Evolutionary conservation across 2,113 vertebrate genomes (phyloP).

Genomic region (Podocnemis expansa): DNA sequence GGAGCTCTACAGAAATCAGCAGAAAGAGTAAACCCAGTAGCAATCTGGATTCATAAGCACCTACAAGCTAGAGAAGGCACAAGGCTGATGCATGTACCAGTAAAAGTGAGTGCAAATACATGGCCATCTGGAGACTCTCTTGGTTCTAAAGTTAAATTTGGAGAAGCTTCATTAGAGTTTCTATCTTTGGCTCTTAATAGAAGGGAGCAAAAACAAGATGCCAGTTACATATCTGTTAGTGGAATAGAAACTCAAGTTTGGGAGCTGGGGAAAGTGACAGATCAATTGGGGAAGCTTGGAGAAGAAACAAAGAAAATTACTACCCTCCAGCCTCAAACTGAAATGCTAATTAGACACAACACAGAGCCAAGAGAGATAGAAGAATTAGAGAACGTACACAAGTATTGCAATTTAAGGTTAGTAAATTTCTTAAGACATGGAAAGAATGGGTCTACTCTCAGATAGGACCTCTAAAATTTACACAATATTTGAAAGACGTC

Average conservation of each 20-base stretch:
- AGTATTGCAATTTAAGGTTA: constrained; percentile 66
- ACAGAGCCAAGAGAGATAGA: constrained; percentile 18
- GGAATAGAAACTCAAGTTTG: constrained; percentile 18
- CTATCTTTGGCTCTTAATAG: constrained; percentile 24
- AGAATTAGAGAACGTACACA: constrained; percentile 42
- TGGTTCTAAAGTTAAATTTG: constrained; percentile 32
- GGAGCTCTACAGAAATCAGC: neutral
- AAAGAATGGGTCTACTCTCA: constrained; percentile 48
- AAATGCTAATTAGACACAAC: constrained; percentile 69
- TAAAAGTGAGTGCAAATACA: neutral
- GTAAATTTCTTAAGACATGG: constrained; percentile 37
- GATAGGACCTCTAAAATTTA: constrained; percentile 23
- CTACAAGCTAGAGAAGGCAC: neutral
- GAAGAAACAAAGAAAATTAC: constrained; percentile 55
- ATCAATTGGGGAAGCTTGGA: constrained; percentile 4
- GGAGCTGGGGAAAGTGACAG: constrained; percentile 51
- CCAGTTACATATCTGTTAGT: constrained; percentile 24
- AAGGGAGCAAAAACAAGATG: constrained; percentile 2
- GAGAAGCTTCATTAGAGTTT: neutral
- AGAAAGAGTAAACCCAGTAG: neutral
- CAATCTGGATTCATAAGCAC: neutral
- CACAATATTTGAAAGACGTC: constrained; percentile 13
- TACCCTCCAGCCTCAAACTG: constrained; percentile 33
- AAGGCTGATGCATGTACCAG: neutral
- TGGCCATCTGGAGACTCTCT: neutral